phyloP scores from a whole-genome alignment of 2,888 invertebrate genomes.

The Oligia fasciuncula region DNA sequence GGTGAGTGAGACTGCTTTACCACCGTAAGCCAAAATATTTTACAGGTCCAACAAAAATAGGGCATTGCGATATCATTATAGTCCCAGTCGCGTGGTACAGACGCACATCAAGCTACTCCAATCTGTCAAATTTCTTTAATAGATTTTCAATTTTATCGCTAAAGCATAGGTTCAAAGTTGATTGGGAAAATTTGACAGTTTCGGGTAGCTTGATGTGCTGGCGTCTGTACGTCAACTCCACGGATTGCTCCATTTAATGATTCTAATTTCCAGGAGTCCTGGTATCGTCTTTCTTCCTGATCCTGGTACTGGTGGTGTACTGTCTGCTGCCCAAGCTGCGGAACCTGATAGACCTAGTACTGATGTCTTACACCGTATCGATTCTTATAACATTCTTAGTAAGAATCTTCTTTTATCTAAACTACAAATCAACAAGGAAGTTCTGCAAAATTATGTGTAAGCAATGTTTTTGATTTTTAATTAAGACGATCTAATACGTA shows the following conservation, averaged over 20 bases:
- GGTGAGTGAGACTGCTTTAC: slow-evolving; percentile 29
- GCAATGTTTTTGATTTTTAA: neutral
- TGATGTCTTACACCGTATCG: slow-evolving; percentile 45
- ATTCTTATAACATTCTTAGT: slow-evolving; percentile 37
- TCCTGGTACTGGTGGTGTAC: slow-evolving; percentile 73
- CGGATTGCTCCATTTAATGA: neutral
- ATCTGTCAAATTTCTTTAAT: too few species aligned
- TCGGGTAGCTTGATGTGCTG: too few species aligned
- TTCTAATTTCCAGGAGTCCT: slow-evolving; percentile 64
- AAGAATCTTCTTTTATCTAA: neutral
- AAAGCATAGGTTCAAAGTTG: too few species aligned
- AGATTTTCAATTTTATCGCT: too few species aligned
- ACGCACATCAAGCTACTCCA: too few species aligned
- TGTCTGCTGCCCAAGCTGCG: slow-evolving; percentile 68
- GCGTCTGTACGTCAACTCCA: neutral
- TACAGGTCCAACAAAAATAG: neutral
- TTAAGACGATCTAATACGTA: too few species aligned
- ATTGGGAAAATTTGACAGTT: too few species aligned
- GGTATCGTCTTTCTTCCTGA: slow-evolving; percentile 72
- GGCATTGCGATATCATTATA: neutral
- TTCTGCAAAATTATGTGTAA: slow-evolving; percentile 45
- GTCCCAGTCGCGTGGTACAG: neutral
- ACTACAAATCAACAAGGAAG: neutral
- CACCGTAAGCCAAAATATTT: neutral
- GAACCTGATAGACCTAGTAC: slow-evolving; percentile 46